Evolutionary conservation across 2,888 invertebrate genomes (phyloP).

Genomic region (Heliconius ismenius): DNA sequence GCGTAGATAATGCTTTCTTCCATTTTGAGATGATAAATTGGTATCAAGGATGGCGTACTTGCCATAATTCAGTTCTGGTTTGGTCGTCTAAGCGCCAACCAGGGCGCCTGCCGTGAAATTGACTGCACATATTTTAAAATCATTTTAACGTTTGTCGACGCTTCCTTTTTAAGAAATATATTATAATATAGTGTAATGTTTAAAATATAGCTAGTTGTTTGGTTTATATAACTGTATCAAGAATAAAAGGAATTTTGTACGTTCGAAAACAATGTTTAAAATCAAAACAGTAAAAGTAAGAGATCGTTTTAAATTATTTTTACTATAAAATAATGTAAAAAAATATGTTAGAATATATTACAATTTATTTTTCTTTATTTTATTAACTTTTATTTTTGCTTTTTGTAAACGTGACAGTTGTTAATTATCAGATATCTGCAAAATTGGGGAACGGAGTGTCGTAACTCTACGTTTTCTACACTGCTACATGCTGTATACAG

Average conservation of each 20-base stretch:
- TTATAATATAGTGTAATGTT: neutral
- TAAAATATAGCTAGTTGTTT: neutral
- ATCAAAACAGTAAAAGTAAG: too few species aligned
- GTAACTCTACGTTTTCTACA: neutral
- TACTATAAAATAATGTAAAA: too few species aligned
- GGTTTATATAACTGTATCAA: neutral
- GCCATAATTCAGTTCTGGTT: conserved; percentile 68
- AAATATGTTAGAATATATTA: too few species aligned
- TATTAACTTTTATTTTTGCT: neutral
- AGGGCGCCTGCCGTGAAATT: conserved; percentile 72
- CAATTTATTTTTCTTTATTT: too few species aligned
- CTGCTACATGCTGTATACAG: too few species aligned
- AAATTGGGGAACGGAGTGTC: neutral
- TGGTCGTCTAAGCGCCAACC: conserved; percentile 58
- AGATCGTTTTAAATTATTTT: too few species aligned
- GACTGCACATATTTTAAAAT: conserved; percentile 71
- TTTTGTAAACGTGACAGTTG: too few species aligned
- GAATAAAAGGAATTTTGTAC: neutral
- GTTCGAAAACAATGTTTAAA: too few species aligned
- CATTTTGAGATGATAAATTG: conserved; percentile 48
- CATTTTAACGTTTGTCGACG: conserved; percentile 56
- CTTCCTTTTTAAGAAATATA: conserved; percentile 32
- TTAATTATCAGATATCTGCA: too few species aligned
- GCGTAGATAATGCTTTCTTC: conserved; percentile 63
- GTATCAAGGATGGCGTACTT: conserved; percentile 54